These are phyloP conservation scores for Oenanthe melanoleuca DNA, from an alignment of 2,113 vertebrate species.

Conservation along the genomic window DNA sequence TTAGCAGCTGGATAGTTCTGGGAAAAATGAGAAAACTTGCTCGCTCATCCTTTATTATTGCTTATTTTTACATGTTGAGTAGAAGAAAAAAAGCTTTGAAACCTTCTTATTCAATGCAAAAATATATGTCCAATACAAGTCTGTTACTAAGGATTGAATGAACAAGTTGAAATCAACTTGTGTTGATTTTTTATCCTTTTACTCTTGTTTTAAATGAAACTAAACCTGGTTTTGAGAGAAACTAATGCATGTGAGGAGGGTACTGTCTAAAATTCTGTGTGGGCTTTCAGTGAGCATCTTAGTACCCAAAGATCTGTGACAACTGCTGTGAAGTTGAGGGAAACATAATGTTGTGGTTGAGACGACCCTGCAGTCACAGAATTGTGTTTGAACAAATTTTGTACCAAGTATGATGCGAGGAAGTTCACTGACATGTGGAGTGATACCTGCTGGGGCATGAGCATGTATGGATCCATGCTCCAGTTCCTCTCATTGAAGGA, in stretches of 20 bases:
- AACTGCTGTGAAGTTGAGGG: background rate
- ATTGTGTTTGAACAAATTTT: background rate
- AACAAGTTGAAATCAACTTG: background rate
- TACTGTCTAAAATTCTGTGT: background rate
- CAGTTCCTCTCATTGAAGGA: background rate
- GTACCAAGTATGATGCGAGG: background rate
- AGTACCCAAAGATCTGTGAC: background rate
- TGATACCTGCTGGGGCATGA: background rate
- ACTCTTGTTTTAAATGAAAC: background rate
- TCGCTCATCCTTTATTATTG: background rate
- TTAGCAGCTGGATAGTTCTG: slow-evolving; percentile 34
- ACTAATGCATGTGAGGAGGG: background rate
- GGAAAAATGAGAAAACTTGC: background rate
- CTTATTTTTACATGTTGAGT: background rate
- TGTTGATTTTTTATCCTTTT: background rate
- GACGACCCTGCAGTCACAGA: background rate
- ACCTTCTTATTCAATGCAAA: background rate
- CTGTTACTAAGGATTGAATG: background rate
- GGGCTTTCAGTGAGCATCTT: background rate
- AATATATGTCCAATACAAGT: background rate
- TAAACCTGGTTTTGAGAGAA: background rate
- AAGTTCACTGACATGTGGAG: background rate
- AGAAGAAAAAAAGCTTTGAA: background rate
- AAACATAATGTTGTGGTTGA: background rate
- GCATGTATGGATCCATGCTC: background rate